Conservation (phyloP, 2,797 vertebrate species). For the Capromys pilorides region DNA sequence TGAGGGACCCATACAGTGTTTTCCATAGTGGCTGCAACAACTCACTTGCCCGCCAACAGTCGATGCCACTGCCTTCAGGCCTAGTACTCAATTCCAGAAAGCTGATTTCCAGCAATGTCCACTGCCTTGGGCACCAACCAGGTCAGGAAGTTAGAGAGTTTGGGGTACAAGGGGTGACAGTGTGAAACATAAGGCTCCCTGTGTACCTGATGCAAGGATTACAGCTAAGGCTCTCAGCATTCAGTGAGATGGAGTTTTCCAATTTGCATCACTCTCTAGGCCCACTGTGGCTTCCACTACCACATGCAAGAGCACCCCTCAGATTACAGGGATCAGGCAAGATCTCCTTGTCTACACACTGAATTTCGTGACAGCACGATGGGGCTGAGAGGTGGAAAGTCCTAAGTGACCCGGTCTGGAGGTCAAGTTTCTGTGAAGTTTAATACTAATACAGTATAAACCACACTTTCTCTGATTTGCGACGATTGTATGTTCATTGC, state of each 20-base stretch:
- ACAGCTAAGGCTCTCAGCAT: background rate
- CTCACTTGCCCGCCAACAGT: background rate
- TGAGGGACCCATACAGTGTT: background rate
- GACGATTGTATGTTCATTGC: background rate
- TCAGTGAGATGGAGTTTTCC: background rate
- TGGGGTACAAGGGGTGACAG: too few relatives aligned
- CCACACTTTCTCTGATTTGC: background rate
- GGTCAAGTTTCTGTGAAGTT: background rate
- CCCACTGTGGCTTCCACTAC: background rate
- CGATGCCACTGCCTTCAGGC: background rate
- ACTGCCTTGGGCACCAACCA: background rate
- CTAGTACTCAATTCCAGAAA: background rate
- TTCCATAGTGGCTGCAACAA: background rate
- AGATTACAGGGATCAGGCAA: background rate
- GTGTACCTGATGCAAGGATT: background rate
- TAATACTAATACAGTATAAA: background rate
- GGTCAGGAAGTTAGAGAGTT: background rate
- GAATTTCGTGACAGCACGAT: background rate
- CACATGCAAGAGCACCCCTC: background rate
- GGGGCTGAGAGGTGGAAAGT: background rate
- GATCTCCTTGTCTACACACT: background rate
- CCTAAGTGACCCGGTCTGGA: background rate
- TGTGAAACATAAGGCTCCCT: background rate
- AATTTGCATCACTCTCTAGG: background rate
- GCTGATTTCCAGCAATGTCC: background rate